Evolutionary conservation across 2,888 invertebrate genomes (phyloP), one percentile per base, ranked within the genome.

Genomic region (Drosophila nr. perissopoda): DNA sequence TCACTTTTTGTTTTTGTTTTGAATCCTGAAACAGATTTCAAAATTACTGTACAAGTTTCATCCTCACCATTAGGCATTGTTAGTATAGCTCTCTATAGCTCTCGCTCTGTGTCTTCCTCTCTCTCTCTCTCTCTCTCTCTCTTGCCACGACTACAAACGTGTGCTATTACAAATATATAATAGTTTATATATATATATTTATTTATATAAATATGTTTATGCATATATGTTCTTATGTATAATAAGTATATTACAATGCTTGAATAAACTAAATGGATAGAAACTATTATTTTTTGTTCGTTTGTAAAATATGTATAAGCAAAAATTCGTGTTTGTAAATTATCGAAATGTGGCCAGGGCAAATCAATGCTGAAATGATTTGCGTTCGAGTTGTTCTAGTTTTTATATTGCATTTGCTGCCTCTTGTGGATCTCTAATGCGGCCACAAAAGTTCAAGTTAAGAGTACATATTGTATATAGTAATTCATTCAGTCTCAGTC

Each of bases 21-120:
- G 89, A 88, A 90, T 90, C 87, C 89, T 90, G 83, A 86, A 85
- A 89, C 90, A 83, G 89, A 88, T 88, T 89, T 91, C 90, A 88
- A 68, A 68, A 88, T 87, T 79, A 75, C 90, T 88, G 82, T 91
- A 88, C 88, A 88, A 88, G 60, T 83, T 78, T 73, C 68, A 73
- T 79, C 63, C 48, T 61, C 53, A 52, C 31, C 72, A 53, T 29
- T 33, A 54, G 69, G 67, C 69, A 48, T 68, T 38, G 36, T 54
- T 68, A 68, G 68, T 54, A 33, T 70, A 70, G 65, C 42, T 70
- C 65, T 67, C 74, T 64, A 25, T 59, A 63, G 61, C 70, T 76
- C 59, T 69, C 68, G 2, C 62, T 29, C 29, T 31, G 36, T 7
- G 36, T 56, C 34, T 5, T 13, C 13, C 36, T 11, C 31, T 21